Percentiles rank a stretch among this genome's conserved stretches.
phyloP scores from a whole-genome alignment of 1,140 invertebrate species.

The Heliconius nattereri region DNA sequence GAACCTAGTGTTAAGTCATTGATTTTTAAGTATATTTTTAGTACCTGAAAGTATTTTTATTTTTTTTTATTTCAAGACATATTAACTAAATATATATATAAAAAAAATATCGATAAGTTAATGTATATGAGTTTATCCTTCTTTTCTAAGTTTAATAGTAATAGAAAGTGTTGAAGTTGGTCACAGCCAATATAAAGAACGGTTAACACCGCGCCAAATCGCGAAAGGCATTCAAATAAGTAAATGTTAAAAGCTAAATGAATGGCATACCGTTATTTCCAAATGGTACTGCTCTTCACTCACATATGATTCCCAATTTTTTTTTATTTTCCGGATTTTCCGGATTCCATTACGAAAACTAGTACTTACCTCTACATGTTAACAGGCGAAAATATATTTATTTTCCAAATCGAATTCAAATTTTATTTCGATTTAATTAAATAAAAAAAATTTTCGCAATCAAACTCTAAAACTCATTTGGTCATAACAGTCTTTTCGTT shows the following conservation, averaged over 20 bases:
- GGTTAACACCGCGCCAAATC: conserved; percentile 38
- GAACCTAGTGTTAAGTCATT: no score
- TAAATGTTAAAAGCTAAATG: conserved; percentile 35
- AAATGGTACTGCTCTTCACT: conserved; percentile 13
- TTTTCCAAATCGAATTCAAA: no score
- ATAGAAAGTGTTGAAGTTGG: conserved; percentile 46
- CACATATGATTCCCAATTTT: neutral
- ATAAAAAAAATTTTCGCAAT: no score
- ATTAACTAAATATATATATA: neutral
- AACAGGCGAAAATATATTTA: neutral
- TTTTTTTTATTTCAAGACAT: no score
- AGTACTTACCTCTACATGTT: neutral
- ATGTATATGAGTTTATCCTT: neutral
- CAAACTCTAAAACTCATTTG: neutral
- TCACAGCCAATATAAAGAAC: conserved; percentile 40
- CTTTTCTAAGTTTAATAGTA: conserved; percentile 20
- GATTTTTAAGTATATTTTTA: neutral
- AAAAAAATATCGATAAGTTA: neutral
- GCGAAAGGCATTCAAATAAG: conserved; percentile 50
- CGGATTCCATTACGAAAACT: no score
- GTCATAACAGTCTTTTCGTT: neutral
- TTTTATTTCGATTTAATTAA: no score
- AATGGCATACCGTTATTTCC: conserved; percentile 37
- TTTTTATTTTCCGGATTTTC: no score
- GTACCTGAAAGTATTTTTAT: no score